A percentile compares a stretch with the other conserved stretches of the same genome.
Conservation (phyloP, 1,140 invertebrate species). For the Physella acuta region DNA sequence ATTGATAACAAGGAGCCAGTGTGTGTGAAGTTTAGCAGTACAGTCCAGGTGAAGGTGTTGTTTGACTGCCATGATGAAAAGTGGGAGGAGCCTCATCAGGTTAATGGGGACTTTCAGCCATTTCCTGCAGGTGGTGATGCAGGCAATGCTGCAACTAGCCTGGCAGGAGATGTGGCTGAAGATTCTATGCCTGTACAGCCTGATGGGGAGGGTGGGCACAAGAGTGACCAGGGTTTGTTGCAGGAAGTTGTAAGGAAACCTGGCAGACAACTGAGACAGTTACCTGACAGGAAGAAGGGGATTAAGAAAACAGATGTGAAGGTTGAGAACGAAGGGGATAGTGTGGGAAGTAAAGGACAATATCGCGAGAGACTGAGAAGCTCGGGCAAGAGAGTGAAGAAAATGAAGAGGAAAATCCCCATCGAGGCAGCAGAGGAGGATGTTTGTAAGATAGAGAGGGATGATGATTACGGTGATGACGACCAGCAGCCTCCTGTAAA, state of each 20-base stretch:
- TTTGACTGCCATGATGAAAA: neutral
- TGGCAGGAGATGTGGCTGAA: neutral
- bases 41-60: neutral
- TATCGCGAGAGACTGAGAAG: neutral
- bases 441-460: neutral
- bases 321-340: neutral
- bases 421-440: no score
- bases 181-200: no score
- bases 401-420: neutral
- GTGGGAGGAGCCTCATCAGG: neutral
- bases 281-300: neutral
- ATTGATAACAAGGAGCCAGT: constrained; percentile 14
- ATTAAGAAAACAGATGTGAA: neutral
- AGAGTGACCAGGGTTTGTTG: no score
- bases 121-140: no score
- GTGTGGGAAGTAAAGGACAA: neutral
- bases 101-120: neutral
- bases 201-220: neutral
- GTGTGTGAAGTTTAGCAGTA: neutral
- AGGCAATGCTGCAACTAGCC: no score
- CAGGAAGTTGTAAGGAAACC: neutral
- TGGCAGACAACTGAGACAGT: neutral
- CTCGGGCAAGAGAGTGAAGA: neutral
- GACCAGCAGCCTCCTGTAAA: neutral
- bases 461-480: neutral